Evolutionary conservation across 2,888 invertebrate species (phyloP).

Genomic region (Pardosa pseudoannulata): DNA sequence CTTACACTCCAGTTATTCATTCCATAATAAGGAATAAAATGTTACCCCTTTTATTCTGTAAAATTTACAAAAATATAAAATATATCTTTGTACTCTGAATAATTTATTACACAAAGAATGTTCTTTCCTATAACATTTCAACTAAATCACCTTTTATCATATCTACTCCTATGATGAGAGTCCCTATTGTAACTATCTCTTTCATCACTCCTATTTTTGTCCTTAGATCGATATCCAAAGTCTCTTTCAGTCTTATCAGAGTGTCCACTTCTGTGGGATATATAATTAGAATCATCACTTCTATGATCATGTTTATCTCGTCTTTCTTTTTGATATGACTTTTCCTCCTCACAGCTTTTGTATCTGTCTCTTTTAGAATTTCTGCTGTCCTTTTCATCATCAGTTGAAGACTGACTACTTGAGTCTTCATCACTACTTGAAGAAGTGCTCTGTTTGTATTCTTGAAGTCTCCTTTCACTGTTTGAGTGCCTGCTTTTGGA

Average conservation of each 20-base stretch:
- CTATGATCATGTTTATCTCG: background rate
- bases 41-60: too few relatives aligned
- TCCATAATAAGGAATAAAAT: too few relatives aligned
- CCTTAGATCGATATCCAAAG: background rate
- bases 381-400: background rate
- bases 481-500: background rate
- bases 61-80: too few relatives aligned
- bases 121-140: too few relatives aligned
- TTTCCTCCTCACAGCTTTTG: background rate
- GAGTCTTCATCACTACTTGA: conserved; percentile 13
- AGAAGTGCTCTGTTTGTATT: background rate
- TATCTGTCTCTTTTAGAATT: background rate
- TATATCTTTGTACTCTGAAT: too few relatives aligned
- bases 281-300: background rate
- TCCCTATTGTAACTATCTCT: background rate
- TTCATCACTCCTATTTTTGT: background rate
- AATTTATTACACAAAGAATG: too few relatives aligned
- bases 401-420: background rate
- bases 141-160: background rate
- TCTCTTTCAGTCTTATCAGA: background rate
- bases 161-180: background rate
- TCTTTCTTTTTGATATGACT: background rate
- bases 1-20: too few relatives aligned
- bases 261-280: background rate
- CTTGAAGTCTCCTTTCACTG: background rate